Evolutionary conservation across 2,888 invertebrate genomes (phyloP).

Genomic region (Theodoxus fluviatilis): DNA sequence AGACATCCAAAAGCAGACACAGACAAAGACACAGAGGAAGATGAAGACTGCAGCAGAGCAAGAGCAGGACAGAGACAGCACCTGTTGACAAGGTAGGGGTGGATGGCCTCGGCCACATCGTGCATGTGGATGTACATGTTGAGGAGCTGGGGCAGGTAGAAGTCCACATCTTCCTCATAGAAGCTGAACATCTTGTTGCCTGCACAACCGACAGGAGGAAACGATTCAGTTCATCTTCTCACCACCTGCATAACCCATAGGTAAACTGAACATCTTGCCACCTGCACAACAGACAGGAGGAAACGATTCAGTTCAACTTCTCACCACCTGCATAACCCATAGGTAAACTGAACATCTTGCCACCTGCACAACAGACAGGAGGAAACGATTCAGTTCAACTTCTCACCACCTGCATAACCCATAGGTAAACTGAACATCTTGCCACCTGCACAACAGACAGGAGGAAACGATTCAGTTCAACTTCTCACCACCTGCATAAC

Average conservation of each 20-base stretch:
- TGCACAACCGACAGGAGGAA: slow-evolving; percentile 61
- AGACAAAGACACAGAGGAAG: not conserved
- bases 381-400: not conserved
- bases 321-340: not conserved
- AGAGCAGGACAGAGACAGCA: slow-evolving; percentile 59
- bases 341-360: slow-evolving; percentile 80
- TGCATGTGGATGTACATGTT: slow-evolving; percentile 99
- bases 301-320: not conserved
- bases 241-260: not conserved
- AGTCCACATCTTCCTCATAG: slow-evolving; percentile 89
- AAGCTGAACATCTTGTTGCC: slow-evolving; percentile 97
- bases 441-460: slow-evolving; percentile 77
- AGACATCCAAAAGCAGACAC: not conserved
- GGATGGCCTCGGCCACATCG: slow-evolving; percentile 92
- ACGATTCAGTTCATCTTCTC: not conserved
- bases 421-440: slow-evolving; percentile 76
- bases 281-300: slow-evolving; percentile 70
- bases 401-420: not conserved
- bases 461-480: not conserved
- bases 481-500: not conserved
- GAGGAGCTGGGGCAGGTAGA: slow-evolving; percentile 96
- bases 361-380: slow-evolving; percentile 73
- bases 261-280: slow-evolving; percentile 83
- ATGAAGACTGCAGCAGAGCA: not conserved
- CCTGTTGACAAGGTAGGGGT: slow-evolving; percentile 83